Percentiles rank a stretch among this genome's conserved stretches.
Evolutionary conservation across 2,888 invertebrate species (phyloP).

Genomic region (Spatulosminthurus flaviceps): DNA sequence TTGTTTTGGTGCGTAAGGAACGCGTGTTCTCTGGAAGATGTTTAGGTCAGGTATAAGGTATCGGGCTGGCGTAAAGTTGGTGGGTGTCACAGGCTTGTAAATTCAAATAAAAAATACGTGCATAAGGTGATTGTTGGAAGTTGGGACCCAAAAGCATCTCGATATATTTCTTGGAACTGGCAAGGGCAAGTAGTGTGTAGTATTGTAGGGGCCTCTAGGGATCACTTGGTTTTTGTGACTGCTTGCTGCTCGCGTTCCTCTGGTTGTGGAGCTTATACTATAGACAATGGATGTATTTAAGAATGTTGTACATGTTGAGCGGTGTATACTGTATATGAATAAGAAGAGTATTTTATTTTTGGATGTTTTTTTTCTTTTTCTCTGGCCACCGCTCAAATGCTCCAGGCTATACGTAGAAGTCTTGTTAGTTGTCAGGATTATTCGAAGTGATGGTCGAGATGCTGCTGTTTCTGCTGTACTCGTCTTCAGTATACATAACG

Average conservation of each 20-base stretch:
- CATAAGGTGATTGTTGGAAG: no score
- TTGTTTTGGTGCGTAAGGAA: no score
- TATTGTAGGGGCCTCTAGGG: conserved; percentile 6
- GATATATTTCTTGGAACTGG: no score
- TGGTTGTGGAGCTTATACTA: no score
- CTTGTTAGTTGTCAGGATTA: conserved; percentile 46
- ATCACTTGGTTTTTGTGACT: not conserved
- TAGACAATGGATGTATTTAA: no score
- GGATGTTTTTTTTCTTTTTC: conserved; percentile 22
- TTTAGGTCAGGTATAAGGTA: conserved; percentile 6
- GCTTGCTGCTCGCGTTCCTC: not conserved
- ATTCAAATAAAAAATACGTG: no score
- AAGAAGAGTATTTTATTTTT: conserved; percentile 15
- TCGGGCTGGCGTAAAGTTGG: no score
- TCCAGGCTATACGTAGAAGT: conserved; percentile 36
- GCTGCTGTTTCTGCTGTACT: conserved; percentile 29
- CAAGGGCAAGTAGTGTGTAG: not conserved
- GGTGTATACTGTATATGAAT: not conserved
- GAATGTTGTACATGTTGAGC: no score
- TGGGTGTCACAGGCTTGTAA: no score
- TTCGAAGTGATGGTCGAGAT: conserved; percentile 32
- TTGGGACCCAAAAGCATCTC: no score
- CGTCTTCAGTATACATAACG: not conserved
- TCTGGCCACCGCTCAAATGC: conserved; percentile 21
- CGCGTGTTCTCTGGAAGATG: no score